Percentiles rank a stretch among this genome's conserved stretches.
These are phyloP conservation scores for Aphaenogaster floridana DNA, from an alignment of 1,140 invertebrate genomes.

Conservation along the genomic window DNA sequence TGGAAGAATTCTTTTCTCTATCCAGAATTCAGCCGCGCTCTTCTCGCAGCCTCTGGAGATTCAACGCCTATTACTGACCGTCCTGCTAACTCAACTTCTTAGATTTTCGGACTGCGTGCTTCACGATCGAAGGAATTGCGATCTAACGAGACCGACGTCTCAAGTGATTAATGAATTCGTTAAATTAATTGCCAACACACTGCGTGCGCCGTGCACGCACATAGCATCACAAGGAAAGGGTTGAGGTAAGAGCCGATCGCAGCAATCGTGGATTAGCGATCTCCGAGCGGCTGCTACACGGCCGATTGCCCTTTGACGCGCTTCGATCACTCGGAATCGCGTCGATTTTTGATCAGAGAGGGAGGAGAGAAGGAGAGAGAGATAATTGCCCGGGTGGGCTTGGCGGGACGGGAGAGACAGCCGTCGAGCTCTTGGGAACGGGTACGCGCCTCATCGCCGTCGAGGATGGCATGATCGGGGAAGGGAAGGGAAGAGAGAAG, in stretches of 20 bases:
- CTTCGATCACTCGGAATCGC: conserved; percentile 57
- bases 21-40: background rate
- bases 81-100: background rate
- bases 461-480: conserved; percentile 66
- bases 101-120: background rate
- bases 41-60: background rate
- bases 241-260: background rate
- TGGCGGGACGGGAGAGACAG: conserved; percentile 57
- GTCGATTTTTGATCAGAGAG: conserved; percentile 63
- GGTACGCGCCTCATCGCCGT: conserved; percentile 61
- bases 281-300: background rate
- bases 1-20: background rate
- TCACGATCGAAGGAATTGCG: background rate
- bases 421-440: conserved; percentile 67
- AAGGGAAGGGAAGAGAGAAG: conserved; percentile 65
- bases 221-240: background rate
- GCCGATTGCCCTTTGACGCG: conserved; percentile 39
- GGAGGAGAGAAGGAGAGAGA: conserved; percentile 33
- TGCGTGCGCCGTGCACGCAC: background rate
- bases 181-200: background rate
- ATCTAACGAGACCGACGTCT: background rate
- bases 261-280: conserved; percentile 9
- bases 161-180: background rate
- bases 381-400: conserved; percentile 62
- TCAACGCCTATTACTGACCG: background rate